Evolutionary conservation across 2,888 invertebrate genomes (phyloP).

Genomic region (Amaurobius ferox): DNA sequence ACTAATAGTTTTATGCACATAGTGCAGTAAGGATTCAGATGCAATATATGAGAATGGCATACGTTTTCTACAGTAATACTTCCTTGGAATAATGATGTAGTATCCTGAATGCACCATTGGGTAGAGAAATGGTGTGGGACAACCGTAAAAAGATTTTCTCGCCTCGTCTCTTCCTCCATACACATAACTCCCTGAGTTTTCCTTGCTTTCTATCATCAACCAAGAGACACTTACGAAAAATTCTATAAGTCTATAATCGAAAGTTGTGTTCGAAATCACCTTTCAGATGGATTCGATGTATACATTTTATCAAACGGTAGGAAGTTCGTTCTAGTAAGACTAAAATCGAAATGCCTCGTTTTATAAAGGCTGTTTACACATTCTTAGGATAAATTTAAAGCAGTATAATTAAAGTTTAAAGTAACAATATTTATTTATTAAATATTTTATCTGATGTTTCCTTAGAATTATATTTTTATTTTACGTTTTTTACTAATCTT

Average conservation of each 20-base stretch:
- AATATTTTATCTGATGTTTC: too few relatives aligned
- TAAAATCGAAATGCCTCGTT: too few relatives aligned
- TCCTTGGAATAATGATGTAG: not conserved
- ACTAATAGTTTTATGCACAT: too few relatives aligned
- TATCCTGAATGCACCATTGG: conserved; percentile 10
- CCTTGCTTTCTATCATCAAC: not conserved
- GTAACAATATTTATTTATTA: too few relatives aligned
- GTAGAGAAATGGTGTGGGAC: conserved; percentile 12
- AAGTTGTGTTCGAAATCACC: not conserved
- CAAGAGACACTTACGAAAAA: not conserved
- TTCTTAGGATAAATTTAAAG: too few relatives aligned
- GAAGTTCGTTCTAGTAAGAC: too few relatives aligned
- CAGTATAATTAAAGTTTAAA: too few relatives aligned
- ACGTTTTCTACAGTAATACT: not conserved
- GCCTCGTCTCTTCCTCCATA: not conserved
- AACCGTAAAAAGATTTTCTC: conserved; percentile 8
- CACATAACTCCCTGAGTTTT: not conserved
- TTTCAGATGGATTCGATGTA: too few relatives aligned
- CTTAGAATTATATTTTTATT: too few relatives aligned
- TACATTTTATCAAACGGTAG: too few relatives aligned
- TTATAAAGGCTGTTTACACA: too few relatives aligned
- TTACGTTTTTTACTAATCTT: too few relatives aligned
- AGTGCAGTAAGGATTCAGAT: not conserved
- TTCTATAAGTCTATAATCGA: not conserved
- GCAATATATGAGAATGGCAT: conserved; percentile 7